phyloP scores from a whole-genome alignment of 1,140 invertebrate genomes.

The Pectinophora gossypiella region DNA sequence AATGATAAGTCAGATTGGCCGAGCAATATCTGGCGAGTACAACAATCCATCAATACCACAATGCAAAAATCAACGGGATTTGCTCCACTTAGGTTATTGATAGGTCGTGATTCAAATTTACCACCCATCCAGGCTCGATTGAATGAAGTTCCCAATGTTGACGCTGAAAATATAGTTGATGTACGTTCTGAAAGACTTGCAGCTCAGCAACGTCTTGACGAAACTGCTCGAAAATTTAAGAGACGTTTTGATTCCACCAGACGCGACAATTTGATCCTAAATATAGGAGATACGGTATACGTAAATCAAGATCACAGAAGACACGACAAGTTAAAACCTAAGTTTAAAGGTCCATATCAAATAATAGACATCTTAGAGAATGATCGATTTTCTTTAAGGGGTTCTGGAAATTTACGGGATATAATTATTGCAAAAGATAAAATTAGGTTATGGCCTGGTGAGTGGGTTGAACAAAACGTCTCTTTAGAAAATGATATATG shows the following conservation, averaged over 20 bases:
- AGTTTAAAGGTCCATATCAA: constrained; percentile 38
- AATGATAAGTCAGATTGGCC: constrained; percentile 37
- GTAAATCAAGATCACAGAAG: constrained; percentile 34
- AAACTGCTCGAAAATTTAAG: constrained; percentile 23
- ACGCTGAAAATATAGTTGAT: constrained; percentile 11
- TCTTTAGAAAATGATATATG: neutral
- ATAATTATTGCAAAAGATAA: constrained; percentile 33
- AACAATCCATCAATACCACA: constrained; percentile 40
- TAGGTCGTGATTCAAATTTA: constrained; percentile 27
- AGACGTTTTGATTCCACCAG: constrained; percentile 24
- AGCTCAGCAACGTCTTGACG: constrained; percentile 15
- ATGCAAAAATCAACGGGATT: constrained; percentile 38
- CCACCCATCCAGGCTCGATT: constrained; percentile 21
- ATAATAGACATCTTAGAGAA: constrained; percentile 18
- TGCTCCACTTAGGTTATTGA: constrained; percentile 27
- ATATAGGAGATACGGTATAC: constrained; percentile 30
- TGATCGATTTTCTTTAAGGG: constrained; percentile 21
- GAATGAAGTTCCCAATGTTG: constrained; percentile 13
- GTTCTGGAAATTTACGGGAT: constrained; percentile 18
- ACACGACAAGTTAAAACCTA: constrained; percentile 27
- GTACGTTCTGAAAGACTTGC: constrained; percentile 16
- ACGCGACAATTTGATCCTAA: constrained; percentile 19
- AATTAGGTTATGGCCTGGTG: constrained; percentile 21
- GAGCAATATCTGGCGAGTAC: constrained; percentile 41
- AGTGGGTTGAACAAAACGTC: constrained; percentile 2